phyloP scores from a whole-genome alignment of 1,140 invertebrate genomes.

The Lucilia cuprina region DNA sequence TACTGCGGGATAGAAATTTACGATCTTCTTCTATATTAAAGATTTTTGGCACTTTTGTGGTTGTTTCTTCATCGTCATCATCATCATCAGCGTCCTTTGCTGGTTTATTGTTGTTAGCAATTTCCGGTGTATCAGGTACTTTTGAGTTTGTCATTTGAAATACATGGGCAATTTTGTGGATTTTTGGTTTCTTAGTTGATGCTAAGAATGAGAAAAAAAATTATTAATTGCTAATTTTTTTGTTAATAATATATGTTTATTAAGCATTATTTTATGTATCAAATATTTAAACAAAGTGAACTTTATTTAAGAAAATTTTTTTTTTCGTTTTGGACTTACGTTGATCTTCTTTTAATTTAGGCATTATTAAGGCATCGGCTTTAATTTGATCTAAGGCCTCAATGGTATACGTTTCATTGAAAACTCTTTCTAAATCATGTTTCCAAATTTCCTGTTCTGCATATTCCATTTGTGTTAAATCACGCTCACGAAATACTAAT shows the following conservation, averaged over 20 bases:
- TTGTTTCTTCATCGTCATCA: background rate
- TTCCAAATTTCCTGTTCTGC: conserved; percentile 47
- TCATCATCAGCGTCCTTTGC: background rate
- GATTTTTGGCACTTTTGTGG: conserved; percentile 39
- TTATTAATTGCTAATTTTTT: no score
- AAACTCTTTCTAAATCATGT: conserved; percentile 42
- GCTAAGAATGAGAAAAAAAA: background rate
- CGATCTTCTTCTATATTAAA: conserved; percentile 51
- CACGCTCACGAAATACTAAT: conserved; percentile 50
- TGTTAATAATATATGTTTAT: no score
- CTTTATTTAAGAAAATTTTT: no score
- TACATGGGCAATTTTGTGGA: conserved; percentile 36
- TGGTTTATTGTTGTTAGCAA: background rate
- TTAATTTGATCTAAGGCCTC: background rate
- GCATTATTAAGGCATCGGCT: conserved; percentile 25
- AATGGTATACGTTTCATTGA: conserved; percentile 31
- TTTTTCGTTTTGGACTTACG: background rate
- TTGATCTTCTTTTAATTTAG: conserved; percentile 29
- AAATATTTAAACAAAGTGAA: no score
- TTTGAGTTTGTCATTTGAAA: conserved; percentile 20
- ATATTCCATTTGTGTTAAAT: conserved; percentile 48
- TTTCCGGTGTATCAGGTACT: background rate
- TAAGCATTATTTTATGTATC: no score
- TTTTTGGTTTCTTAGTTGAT: conserved; percentile 34
- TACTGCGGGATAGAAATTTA: conserved; percentile 50